Evolutionary conservation across 2,113 vertebrate species (phyloP), one percentile per base, ranked within the genome.

Genomic region (Lepus timidus): DNA sequence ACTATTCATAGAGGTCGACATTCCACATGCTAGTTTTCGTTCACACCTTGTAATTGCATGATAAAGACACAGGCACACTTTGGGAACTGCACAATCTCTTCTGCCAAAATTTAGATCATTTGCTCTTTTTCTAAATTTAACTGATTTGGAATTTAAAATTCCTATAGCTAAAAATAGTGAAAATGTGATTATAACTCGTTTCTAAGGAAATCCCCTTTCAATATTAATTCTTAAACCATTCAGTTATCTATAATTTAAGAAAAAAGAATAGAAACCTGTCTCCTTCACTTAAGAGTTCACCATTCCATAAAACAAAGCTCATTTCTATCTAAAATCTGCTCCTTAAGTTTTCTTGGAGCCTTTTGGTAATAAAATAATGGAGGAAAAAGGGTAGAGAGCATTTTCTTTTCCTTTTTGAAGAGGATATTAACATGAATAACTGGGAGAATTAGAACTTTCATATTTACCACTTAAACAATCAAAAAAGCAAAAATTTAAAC

Each of bases 281-380:
- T 95, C 36, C 12, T n/a, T 87, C 58, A 89, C 62, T 78, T 74
- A 91, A n/a, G 27, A 91, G 64, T 88, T 86, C 39, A 88, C 55
- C 73, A 79, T 90, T 67, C 74, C 52, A 83, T 92, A 65, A 96
- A 84, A 80, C 31, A 87, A 86, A 78, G 5, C 20, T 93, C 20
- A 83, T 96, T 97, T 93, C 33, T 85, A 96, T 65, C 36, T 97
- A 85, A 88, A 95, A 92, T 33, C 52, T 75, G 67, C 79, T 97
- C 93, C 96, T 97, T 88, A 95, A 90, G 90, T 82, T 87, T 95
- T 97, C 96, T 96, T 71, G 68, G 93, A 93, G 68, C 73, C 94
- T 90, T 91, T 95, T 61, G 96, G 36, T 44, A 73, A 82, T 9
- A 19, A 81, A 87, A 12, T 29, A 79, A 29, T 74, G 44, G 61